Evolutionary conservation across 2,888 invertebrate genomes (phyloP).

Genomic region (Pterobdella sp.): DNA sequence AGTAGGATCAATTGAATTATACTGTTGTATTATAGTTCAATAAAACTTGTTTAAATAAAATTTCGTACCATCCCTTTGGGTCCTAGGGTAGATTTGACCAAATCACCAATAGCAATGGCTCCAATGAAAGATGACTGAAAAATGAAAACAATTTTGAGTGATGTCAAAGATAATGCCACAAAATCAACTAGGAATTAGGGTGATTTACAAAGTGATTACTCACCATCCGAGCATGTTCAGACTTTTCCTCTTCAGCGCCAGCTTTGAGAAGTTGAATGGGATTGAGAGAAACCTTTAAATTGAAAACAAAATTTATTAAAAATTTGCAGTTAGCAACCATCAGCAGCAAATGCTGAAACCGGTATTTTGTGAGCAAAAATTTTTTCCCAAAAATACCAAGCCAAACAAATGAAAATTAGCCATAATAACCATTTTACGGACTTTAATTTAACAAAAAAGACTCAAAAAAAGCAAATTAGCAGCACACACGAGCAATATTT

Average conservation of each 20-base stretch:
- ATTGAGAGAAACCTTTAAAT: slow-evolving; percentile 58
- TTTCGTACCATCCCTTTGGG: slow-evolving; percentile 84
- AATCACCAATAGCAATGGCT: slow-evolving; percentile 94
- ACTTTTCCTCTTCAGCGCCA: slow-evolving; percentile 95
- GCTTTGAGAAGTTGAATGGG: slow-evolving; percentile 86
- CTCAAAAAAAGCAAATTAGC: background rate
- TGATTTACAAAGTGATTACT: slow-evolving; percentile 30
- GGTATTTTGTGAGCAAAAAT: background rate
- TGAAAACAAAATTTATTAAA: background rate
- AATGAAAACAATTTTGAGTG: background rate
- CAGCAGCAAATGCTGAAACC: background rate
- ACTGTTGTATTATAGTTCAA: background rate
- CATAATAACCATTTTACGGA: too few relatives aligned
- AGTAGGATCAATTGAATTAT: background rate
- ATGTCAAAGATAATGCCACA: slow-evolving; percentile 4
- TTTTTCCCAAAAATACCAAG: background rate
- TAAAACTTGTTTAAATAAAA: background rate
- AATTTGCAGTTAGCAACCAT: background rate
- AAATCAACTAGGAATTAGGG: background rate
- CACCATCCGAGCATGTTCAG: slow-evolving; percentile 81
- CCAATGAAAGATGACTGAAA: slow-evolving; percentile 81
- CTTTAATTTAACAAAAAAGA: too few relatives aligned
- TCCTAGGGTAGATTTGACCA: slow-evolving; percentile 93
- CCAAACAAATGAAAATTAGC: too few relatives aligned
- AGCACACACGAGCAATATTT: background rate